phyloP scores from a whole-genome alignment of 2,888 invertebrate genomes.

The Plusia festucae region DNA sequence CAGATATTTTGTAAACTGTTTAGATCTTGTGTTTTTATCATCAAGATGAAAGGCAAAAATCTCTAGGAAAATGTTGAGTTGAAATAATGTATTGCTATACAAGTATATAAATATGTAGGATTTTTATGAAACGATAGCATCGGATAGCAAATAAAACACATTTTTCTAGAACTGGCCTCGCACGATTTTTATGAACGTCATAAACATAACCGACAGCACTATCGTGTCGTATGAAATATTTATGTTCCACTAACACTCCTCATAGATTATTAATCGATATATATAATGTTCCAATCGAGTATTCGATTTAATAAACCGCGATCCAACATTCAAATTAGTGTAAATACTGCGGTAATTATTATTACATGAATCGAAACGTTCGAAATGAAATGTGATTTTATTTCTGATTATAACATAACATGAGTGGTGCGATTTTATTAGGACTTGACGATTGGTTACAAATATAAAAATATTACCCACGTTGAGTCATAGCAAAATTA shows the following conservation, averaged over 20 bases:
- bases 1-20: conserved; percentile 60
- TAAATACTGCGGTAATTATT: not conserved
- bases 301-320: conserved; percentile 44
- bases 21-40: conserved; percentile 44
- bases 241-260: conserved; percentile 75
- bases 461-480: conserved; percentile 39
- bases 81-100: no score
- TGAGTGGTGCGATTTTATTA: conserved; percentile 19
- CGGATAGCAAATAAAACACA: conserved; percentile 67
- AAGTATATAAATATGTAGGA: not conserved
- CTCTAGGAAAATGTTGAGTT: no score
- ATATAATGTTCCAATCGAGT: conserved; percentile 42
- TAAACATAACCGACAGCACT: conserved; percentile 79
- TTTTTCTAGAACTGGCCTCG: conserved; percentile 60
- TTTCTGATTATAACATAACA: conserved; percentile 1
- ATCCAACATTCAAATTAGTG: not conserved
- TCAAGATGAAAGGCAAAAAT: not conserved
- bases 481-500: conserved; percentile 35
- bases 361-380: conserved; percentile 3
- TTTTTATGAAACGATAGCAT: conserved; percentile 24
- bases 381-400: not conserved
- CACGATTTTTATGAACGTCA: conserved; percentile 76
- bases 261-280: conserved; percentile 72
- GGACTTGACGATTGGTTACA: conserved; percentile 17
- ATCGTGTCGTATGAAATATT: conserved; percentile 80